phyloP scores from a whole-genome alignment of 2,113 vertebrate species.

The Brevimyrus niger region DNA sequence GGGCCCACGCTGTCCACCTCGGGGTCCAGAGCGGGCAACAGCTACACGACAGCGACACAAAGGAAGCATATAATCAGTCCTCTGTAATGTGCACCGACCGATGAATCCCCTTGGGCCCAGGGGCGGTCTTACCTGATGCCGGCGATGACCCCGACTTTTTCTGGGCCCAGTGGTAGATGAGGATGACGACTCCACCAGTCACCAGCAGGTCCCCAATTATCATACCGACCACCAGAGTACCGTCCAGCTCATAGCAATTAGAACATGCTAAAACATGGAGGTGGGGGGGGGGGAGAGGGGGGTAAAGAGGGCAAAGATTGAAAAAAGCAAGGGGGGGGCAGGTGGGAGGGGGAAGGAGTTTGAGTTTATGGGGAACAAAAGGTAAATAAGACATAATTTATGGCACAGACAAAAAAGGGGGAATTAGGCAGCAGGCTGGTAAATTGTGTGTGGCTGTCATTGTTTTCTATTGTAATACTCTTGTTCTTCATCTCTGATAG shows the following conservation, averaged over 20 bases:
- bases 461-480: background rate
- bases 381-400: background rate
- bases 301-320: background rate
- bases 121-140: slow-evolving; percentile 12
- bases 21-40: slow-evolving; percentile 2
- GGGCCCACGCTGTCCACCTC: slow-evolving; percentile 22
- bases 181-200: slow-evolving; percentile 32
- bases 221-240: fast-evolving
- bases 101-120: background rate
- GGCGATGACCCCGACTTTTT: slow-evolving; percentile 23
- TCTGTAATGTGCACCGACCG: background rate
- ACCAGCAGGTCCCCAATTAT: slow-evolving; percentile 27
- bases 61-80: background rate
- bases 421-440: background rate
- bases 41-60: slow-evolving; percentile 8
- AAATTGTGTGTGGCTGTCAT: background rate
- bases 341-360: background rate
- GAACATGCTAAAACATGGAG: slow-evolving; percentile 39
- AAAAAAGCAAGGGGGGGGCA: background rate
- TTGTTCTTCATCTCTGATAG: background rate
- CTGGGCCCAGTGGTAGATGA: slow-evolving; percentile 37
- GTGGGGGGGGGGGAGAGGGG: too few relatives aligned
- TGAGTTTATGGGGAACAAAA: background rate
- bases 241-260: slow-evolving; percentile 45
- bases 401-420: background rate